These are phyloP conservation scores for Alexandromys fortis DNA, from an alignment of 2,113 vertebrate genomes.

Conservation along the genomic window DNA sequence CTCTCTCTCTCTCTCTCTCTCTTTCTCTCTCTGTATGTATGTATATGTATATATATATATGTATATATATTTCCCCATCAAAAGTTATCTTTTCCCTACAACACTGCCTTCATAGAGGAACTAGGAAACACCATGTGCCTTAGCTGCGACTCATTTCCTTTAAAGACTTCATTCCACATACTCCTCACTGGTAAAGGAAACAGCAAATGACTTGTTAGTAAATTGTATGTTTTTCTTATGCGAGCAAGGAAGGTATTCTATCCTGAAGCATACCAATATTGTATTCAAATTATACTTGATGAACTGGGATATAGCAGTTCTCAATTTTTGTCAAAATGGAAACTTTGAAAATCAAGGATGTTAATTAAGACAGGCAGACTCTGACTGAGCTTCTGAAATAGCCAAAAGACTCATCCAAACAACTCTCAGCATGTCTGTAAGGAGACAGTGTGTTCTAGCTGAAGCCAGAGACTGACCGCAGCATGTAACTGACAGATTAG, in stretches of 20 bases:
- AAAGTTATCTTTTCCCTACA: neutral
- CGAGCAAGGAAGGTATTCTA: neutral
- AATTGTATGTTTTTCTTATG: conserved; percentile 15
- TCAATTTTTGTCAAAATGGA: conserved; percentile 18
- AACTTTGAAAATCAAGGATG: conserved; percentile 8
- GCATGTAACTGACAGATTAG: neutral
- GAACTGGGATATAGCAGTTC: neutral
- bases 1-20: too few species aligned
- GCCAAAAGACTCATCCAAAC: neutral
- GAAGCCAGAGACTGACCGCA: neutral
- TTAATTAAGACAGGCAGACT: neutral
- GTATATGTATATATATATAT: too few species aligned
- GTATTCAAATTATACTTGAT: conserved; percentile 7
- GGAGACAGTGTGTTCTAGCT: neutral
- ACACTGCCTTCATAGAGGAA: neutral
- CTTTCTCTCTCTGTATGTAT: too few species aligned
- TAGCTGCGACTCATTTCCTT: neutral
- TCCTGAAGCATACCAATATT: neutral
- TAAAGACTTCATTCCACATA: neutral
- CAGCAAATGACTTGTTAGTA: neutral
- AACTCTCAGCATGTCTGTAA: neutral
- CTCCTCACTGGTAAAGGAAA: conserved; percentile 38
- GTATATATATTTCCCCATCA: too few species aligned
- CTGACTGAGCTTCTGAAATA: neutral
- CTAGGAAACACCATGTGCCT: neutral